Conservation (phyloP, 2,888 invertebrate species). For the Listrodromus nycthemerus region DNA sequence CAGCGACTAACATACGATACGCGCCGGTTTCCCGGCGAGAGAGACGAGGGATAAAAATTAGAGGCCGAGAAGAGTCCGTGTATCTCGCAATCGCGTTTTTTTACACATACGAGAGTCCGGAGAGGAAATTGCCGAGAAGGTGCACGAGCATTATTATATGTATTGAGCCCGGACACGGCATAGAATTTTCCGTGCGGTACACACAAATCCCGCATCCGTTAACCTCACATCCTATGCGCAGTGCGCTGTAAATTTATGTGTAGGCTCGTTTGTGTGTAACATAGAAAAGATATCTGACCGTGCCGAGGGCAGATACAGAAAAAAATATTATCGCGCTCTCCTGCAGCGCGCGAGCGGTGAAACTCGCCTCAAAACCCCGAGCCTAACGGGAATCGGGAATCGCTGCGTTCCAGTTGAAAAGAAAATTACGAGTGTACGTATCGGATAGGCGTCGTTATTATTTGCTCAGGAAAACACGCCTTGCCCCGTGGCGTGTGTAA, state of each 20-base stretch:
- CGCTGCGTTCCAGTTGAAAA: slow-evolving; percentile 34
- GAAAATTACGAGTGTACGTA: slow-evolving; percentile 49
- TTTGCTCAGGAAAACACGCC: slow-evolving; percentile 22
- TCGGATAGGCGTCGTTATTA: slow-evolving; percentile 36
- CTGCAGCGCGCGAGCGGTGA: background rate
- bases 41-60: slow-evolving; percentile 46
- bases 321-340: slow-evolving; percentile 4
- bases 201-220: slow-evolving; percentile 59
- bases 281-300: slow-evolving; percentile 1
- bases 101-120: slow-evolving; percentile 2
- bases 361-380: slow-evolving; percentile 20
- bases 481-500: slow-evolving; percentile 7
- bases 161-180: slow-evolving; percentile 63
- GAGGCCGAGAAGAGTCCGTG: slow-evolving; percentile 50
- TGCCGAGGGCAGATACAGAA: background rate
- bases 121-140: slow-evolving; percentile 62
- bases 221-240: slow-evolving; percentile 49
- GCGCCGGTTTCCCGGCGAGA: slow-evolving; percentile 4
- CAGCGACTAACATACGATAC: background rate
- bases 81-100: slow-evolving; percentile 35
- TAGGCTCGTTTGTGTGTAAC: background rate
- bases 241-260: slow-evolving; percentile 10
- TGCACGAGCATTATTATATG: slow-evolving; percentile 61
- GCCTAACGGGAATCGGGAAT: slow-evolving; percentile 50
- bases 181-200: slow-evolving; percentile 62